Evolutionary conservation across 1,140 invertebrate species (phyloP).

Genomic region (Battus philenor): DNA sequence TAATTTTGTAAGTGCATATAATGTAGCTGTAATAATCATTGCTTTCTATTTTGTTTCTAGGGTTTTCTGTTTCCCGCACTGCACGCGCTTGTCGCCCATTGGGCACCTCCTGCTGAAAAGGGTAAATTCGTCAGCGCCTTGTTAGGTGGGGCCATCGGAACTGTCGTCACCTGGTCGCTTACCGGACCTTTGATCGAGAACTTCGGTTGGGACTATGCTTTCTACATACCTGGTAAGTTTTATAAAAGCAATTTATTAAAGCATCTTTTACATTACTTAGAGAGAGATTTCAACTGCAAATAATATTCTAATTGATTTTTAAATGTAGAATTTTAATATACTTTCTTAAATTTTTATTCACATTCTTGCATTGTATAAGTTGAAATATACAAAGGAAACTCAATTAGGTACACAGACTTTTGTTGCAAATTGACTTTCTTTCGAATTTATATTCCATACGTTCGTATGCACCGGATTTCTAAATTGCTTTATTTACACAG

Average conservation of each 20-base stretch:
- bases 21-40: too few relatives aligned
- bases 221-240: slow-evolving; percentile 80
- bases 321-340: too few relatives aligned
- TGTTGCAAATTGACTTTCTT: slow-evolving; percentile 12
- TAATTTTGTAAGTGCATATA: too few relatives aligned
- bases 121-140: slow-evolving; percentile 85
- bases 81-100: slow-evolving; percentile 84
- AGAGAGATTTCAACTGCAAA: too few relatives aligned
- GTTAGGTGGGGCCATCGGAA: slow-evolving; percentile 85
- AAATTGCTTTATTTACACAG: slow-evolving; percentile 11
- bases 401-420: slow-evolving; percentile 5
- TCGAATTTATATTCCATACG: slow-evolving; percentile 23
- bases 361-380: too few relatives aligned
- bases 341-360: too few relatives aligned
- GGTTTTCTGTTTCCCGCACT: slow-evolving; percentile 84
- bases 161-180: slow-evolving; percentile 84
- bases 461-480: slow-evolving; percentile 16
- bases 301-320: too few relatives aligned
- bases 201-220: slow-evolving; percentile 84
- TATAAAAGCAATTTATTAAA: too few relatives aligned
- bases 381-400: slow-evolving; percentile 3
- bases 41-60: slow-evolving; percentile 40
- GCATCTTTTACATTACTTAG: too few relatives aligned
- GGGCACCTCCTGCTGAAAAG: slow-evolving; percentile 85
- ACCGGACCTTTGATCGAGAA: slow-evolving; percentile 80